A percentile compares a stretch with the other conserved stretches of the same genome.
These are phyloP conservation scores for Ophiodon elongatus DNA, from an alignment of 2,113 vertebrate genomes.

Conservation along the genomic window DNA sequence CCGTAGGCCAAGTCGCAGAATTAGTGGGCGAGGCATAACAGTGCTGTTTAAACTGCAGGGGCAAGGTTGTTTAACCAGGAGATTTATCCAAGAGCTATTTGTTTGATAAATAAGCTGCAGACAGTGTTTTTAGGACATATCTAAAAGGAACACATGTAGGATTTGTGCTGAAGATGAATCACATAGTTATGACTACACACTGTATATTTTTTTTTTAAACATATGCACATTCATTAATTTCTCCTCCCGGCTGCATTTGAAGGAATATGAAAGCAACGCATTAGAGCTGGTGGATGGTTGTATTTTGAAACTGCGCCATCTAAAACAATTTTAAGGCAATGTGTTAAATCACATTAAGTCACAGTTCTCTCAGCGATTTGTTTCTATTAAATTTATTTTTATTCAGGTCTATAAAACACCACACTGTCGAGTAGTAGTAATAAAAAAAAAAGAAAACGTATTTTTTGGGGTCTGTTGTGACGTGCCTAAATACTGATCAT, in stretches of 20 bases:
- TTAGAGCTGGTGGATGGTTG: not conserved
- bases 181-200: not conserved
- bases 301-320: slow-evolving; percentile 46
- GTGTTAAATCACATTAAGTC: slow-evolving; percentile 31
- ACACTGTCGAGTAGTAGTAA: not conserved
- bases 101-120: slow-evolving; percentile 34
- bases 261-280: slow-evolving; percentile 33
- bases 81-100: slow-evolving; percentile 50
- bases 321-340: slow-evolving; percentile 18
- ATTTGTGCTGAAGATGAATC: slow-evolving; percentile 49
- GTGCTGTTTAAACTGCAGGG: slow-evolving; percentile 50
- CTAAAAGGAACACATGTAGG: slow-evolving; percentile 24
- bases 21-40: slow-evolving; percentile 59
- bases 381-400: slow-evolving; percentile 11
- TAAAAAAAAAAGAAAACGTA: too few species aligned
- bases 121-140: slow-evolving; percentile 27
- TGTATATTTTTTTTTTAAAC: slow-evolving; percentile 39
- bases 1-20: slow-evolving; percentile 63
- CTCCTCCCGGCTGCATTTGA: slow-evolving; percentile 16
- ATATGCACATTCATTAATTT: slow-evolving; percentile 41
- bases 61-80: slow-evolving; percentile 55
- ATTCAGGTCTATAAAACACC: slow-evolving; percentile 20
- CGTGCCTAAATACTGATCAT: not conserved
- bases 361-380: slow-evolving; percentile 12
- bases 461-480: not conserved